phyloP scores from a whole-genome alignment of 1,140 invertebrate species.

The Panulirus ornatus region DNA sequence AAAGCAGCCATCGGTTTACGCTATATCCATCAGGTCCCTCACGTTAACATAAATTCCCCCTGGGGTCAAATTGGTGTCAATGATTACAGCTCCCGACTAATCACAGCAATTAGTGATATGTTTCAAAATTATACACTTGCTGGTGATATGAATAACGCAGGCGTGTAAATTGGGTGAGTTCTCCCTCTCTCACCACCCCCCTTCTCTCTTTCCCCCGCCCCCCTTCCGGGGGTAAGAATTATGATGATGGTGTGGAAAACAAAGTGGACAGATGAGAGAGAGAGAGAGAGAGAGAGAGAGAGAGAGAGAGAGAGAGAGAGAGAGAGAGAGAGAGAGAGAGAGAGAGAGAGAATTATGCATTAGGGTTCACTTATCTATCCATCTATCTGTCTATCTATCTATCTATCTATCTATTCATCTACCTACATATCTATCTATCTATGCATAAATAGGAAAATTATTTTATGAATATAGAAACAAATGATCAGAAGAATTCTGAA shows the following conservation, averaged over 20 bases:
- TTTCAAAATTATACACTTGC: conserved; percentile 22
- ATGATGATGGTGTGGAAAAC: neutral
- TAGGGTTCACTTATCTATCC: too few relatives aligned
- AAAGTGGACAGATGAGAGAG: too few relatives aligned
- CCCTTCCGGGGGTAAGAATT: too few relatives aligned
- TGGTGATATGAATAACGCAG: neutral
- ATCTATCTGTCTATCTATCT: too few relatives aligned
- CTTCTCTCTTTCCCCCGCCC: neutral
- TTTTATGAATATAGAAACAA: too few relatives aligned
- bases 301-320: neutral
- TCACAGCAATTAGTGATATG: conserved; percentile 23
- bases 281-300: neutral
- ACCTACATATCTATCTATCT: too few relatives aligned
- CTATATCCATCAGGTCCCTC: neutral
- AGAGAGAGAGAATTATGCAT: neutral
- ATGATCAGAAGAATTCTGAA: too few relatives aligned
- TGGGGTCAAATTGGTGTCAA: conserved; percentile 35
- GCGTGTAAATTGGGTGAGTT: too few relatives aligned
- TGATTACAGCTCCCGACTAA: conserved; percentile 28
- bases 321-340: conserved; percentile 9
- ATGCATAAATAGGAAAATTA: too few relatives aligned
- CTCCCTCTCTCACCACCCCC: too few relatives aligned
- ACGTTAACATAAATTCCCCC: conserved; percentile 15
- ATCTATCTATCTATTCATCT: too few relatives aligned
- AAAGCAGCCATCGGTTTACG: neutral